Evolutionary conservation across 2,797 vertebrate species (phyloP).

Genomic region (Enteromius fasciolatus): DNA sequence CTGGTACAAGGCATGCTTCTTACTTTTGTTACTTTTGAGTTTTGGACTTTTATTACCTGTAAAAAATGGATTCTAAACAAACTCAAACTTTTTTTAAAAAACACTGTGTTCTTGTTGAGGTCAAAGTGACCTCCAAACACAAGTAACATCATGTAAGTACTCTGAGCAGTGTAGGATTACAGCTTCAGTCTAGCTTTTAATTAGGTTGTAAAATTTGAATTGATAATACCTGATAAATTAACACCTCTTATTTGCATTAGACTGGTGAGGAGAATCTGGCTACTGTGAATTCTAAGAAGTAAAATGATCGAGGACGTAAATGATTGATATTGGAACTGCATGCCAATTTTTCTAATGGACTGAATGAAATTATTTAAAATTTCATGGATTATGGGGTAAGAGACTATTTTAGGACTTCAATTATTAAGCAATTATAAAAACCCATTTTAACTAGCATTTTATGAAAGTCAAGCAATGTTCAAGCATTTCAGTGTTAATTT

Average conservation of each 20-base stretch:
- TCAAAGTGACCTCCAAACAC: neutral
- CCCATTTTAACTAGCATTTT: conserved; percentile 7
- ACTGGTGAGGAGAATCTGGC: neutral
- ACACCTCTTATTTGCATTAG: conserved; percentile 1
- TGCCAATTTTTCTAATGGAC: conserved; percentile 14
- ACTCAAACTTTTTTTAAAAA: neutral
- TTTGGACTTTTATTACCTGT: neutral
- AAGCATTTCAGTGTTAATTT: neutral
- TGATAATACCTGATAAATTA: neutral
- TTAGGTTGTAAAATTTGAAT: neutral
- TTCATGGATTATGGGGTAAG: conserved; percentile 18
- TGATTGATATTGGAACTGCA: neutral
- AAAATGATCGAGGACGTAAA: neutral
- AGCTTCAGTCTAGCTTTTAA: neutral
- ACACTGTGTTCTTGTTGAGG: neutral
- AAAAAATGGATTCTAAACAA: neutral
- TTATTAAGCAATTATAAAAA: conserved; percentile 35
- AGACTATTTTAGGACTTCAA: conserved; percentile 27
- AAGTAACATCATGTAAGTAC: neutral
- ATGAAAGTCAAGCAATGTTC: conserved; percentile 8
- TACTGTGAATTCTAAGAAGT: neutral
- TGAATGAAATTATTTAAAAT: conserved; percentile 20
- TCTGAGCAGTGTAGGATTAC: neutral
- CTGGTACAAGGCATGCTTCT: neutral
- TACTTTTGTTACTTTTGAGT: neutral